Conservation (phyloP, 2,113 vertebrate genomes). For the Leiothrix lutea region DNA sequence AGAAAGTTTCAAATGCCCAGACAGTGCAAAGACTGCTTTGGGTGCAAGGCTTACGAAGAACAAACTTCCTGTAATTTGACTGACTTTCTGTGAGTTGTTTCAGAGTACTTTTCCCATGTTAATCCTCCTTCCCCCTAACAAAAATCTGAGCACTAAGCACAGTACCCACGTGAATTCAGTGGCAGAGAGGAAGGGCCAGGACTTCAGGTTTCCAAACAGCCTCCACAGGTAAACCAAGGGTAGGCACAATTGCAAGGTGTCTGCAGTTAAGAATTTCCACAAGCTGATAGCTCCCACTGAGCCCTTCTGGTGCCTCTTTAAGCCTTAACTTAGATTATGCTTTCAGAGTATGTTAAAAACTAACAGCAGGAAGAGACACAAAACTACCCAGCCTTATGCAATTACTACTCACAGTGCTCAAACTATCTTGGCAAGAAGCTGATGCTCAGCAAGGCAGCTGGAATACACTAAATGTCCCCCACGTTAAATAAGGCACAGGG, state of each 20-base stretch:
- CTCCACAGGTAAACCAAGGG: background rate
- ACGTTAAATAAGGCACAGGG: background rate
- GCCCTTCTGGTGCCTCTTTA: background rate
- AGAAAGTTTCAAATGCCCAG: background rate
- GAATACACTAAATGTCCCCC: background rate
- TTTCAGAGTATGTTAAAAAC: background rate
- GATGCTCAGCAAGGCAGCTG: background rate
- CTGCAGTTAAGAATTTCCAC: background rate
- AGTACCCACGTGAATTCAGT: background rate
- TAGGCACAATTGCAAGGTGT: rapidly evolving
- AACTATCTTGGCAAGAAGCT: background rate
- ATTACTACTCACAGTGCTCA: background rate
- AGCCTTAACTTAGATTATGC: background rate
- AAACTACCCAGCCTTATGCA: background rate
- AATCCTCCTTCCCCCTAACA: background rate
- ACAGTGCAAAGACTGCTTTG: background rate
- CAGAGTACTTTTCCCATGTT: background rate
- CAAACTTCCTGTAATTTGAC: background rate
- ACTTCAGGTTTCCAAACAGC: background rate
- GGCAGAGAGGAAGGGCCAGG: background rate
- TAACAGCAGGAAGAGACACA: background rate
- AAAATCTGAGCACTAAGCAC: background rate
- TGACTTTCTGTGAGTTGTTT: background rate
- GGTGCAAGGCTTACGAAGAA: background rate
- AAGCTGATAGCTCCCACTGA: background rate